A percentile compares a stretch with the other conserved stretches of the same genome.
These are phyloP conservation scores for Parnassius mnemosyne DNA, from an alignment of 2,888 invertebrate genomes.

Conservation along the genomic window DNA sequence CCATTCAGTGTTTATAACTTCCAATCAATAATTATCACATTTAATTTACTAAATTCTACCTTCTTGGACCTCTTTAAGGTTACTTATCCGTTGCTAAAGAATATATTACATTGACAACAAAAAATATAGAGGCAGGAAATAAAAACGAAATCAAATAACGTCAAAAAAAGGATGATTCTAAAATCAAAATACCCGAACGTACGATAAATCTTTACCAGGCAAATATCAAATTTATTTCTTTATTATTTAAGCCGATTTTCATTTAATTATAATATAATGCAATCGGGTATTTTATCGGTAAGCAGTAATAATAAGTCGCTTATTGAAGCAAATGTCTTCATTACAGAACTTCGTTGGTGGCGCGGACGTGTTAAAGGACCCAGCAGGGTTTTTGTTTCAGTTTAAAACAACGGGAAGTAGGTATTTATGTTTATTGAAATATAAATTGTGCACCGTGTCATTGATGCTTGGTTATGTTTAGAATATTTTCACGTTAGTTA, in stretches of 20 bases:
- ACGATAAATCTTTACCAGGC: background rate
- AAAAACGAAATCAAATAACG: background rate
- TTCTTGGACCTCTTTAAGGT: background rate
- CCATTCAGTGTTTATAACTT: background rate
- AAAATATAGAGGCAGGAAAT: background rate
- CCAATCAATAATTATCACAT: background rate
- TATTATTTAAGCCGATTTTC: constrained; percentile 28
- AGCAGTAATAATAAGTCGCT: constrained; percentile 51
- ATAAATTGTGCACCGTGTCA: background rate
- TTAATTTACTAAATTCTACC: background rate
- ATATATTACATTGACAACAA: background rate
- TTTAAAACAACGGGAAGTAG: background rate
- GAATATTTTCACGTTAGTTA: background rate
- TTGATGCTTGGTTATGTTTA: constrained; percentile 1
- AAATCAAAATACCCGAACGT: constrained; percentile 1
- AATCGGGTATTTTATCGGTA: constrained; percentile 46
- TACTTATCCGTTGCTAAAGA: background rate
- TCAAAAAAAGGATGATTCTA: constrained; percentile 1
- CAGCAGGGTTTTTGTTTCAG: constrained; percentile 13
- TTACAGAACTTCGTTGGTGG: constrained; percentile 65
- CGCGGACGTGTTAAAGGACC: constrained; percentile 31
- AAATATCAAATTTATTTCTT: background rate
- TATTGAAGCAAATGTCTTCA: constrained; percentile 67
- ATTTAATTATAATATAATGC: constrained; percentile 10
- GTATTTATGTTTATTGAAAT: constrained; percentile 8